Evolutionary conservation across 2,797 vertebrate genomes (phyloP), one percentile per base, ranked within the genome.

Genomic region (Phalanger gymnotis): DNA sequence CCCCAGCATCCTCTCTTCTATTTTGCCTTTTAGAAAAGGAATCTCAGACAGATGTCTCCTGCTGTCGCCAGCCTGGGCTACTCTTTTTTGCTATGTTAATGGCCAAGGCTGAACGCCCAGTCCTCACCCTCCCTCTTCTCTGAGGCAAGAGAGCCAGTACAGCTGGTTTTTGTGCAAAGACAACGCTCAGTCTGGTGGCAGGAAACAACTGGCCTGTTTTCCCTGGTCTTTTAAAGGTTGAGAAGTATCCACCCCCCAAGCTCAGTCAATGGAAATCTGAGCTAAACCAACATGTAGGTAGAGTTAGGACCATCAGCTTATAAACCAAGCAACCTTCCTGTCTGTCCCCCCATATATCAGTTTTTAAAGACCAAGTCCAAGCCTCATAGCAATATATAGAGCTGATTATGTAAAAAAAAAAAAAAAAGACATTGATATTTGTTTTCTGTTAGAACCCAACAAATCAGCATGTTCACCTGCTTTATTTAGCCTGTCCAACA

Each of bases 391-490:
- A 34, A 90, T 93, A 94, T 94, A 95, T 96, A 97, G 95, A 94
- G 95, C 94, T 3, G 61, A 89, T 57, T 13, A 55, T 34, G 95
- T 58, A 92, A 81, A 25, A n/a, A 81, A 25, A 81, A 25, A n/a
- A 81, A 25, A 95, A 81, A 19, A 95, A 97, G 93, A 90, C 27
- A 0, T 96, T 0, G 94, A 95, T 96, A 96, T 96, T 96, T 95
- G 97, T 93, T 97, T 97, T 97, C 94, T 94, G 94, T 97, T 95
- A 96, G 94, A 91, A 93, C 94, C 95, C 90, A 95, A 94, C 95
- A 92, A 9, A 91, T 94, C 95, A 58, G 92, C 92, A 94, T 92
- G 92, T 93, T 97, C 97, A 97, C 97, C 96, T 97, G 97, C 90
- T 97, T 96, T 93, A 89, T 81, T 95, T 94, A 66, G 92, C 66